Conservation (phyloP, 2,797 vertebrate genomes). For the Malacoraja senta region DNA sequence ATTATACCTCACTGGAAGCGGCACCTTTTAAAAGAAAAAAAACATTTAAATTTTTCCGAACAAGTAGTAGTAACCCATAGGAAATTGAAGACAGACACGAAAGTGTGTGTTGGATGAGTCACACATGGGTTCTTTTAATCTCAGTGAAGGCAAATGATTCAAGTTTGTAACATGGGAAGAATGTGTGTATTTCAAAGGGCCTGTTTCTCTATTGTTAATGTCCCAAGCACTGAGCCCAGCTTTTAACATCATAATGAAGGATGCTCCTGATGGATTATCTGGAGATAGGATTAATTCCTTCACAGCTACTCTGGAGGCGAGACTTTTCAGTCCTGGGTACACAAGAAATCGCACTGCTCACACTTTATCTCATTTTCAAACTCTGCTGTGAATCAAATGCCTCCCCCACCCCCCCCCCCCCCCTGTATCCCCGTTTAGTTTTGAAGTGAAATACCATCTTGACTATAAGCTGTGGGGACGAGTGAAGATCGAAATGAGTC, state of each 20-base stretch:
- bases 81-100: slow-evolving; percentile 22
- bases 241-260: slow-evolving; percentile 83
- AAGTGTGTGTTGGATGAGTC: slow-evolving; percentile 38
- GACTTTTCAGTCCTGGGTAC: slow-evolving; percentile 78
- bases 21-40: neutral
- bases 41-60: neutral
- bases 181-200: slow-evolving; percentile 66
- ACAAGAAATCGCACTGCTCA: slow-evolving; percentile 75
- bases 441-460: slow-evolving; percentile 6
- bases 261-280: slow-evolving; percentile 79
- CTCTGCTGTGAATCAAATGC: slow-evolving; percentile 29
- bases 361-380: slow-evolving; percentile 70
- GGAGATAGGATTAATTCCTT: slow-evolving; percentile 79
- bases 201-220: slow-evolving; percentile 65
- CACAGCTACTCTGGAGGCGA: slow-evolving; percentile 71
- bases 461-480: neutral
- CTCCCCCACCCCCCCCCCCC: slow-evolving; percentile 16
- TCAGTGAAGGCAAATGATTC: slow-evolving; percentile 60
- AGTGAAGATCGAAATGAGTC: slow-evolving; percentile 29
- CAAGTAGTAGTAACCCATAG: neutral
- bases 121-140: slow-evolving; percentile 36
- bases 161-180: slow-evolving; percentile 77
- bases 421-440: neutral
- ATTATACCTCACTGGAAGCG: neutral
- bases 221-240: slow-evolving; percentile 67